Percentiles rank a stretch among this genome's conserved stretches.
phyloP scores from a whole-genome alignment of 92 coral and sea anemone genomes.

The Chrysogorgia sp. region DNA sequence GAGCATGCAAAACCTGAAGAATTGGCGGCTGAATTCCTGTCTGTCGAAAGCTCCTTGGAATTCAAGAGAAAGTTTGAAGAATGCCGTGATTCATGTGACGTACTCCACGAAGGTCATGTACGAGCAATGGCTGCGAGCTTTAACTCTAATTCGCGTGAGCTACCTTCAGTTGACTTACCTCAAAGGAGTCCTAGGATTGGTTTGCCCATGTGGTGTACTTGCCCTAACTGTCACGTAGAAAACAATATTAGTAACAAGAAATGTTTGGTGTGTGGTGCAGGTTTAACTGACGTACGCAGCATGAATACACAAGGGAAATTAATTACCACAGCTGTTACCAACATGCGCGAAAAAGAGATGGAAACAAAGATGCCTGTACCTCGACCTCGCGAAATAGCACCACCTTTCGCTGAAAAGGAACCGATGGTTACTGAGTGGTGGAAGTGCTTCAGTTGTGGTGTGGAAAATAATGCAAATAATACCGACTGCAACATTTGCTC shows the following conservation, averaged over 20 bases:
- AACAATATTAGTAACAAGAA: constrained; percentile 21
- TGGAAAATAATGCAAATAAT: background rate
- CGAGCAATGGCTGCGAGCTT: constrained; percentile 37
- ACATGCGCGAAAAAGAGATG: background rate
- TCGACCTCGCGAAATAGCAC: background rate
- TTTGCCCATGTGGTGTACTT: constrained; percentile 9
- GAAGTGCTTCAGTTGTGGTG: constrained; percentile 19
- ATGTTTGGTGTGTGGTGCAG: background rate
- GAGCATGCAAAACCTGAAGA: constrained; percentile 60
- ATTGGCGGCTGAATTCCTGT: constrained; percentile 71
- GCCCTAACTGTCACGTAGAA: constrained; percentile 22
- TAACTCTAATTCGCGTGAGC: constrained; percentile 17
- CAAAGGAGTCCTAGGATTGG: background rate
- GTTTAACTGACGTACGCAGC: background rate
- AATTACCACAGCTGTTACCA: background rate
- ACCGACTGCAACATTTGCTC: constrained; percentile 1
- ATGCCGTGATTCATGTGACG: constrained; percentile 50
- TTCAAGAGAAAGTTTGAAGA: constrained; percentile 72
- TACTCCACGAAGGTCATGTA: constrained; percentile 35
- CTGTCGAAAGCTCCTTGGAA: constrained; percentile 49
- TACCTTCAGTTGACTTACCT: background rate
- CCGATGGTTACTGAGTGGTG: background rate
- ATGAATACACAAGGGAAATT: background rate
- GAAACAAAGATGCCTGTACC: background rate
- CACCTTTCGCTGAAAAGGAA: background rate